These are phyloP conservation scores for Percopsis transmontana DNA, from an alignment of 2,113 vertebrate species.

Conservation along the genomic window DNA sequence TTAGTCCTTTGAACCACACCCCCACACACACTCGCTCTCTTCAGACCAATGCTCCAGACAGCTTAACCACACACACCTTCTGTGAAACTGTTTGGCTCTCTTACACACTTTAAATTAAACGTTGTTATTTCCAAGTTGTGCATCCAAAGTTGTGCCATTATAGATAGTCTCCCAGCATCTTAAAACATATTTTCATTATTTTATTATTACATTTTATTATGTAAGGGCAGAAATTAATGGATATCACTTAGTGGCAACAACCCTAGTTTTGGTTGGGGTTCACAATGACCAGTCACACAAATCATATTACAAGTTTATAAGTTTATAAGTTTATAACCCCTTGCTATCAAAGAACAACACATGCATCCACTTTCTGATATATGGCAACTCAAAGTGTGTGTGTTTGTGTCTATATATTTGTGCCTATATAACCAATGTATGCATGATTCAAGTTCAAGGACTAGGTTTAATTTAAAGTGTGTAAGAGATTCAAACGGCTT, in stretches of 20 bases:
- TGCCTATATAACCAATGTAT: slow-evolving; percentile 1
- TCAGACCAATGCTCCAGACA: too few relatives aligned
- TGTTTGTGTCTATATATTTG: neutral
- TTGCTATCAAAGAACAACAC: slow-evolving; percentile 13
- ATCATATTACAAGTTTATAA: slow-evolving; percentile 52
- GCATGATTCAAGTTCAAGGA: slow-evolving; percentile 25
- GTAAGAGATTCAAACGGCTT: slow-evolving; percentile 28
- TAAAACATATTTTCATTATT: neutral
- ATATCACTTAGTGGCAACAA: slow-evolving; percentile 46
- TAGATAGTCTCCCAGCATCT: neutral
- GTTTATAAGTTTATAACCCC: slow-evolving; percentile 26
- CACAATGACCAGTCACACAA: slow-evolving; percentile 42
- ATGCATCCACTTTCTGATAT: slow-evolving; percentile 17
- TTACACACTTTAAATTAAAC: too few relatives aligned
- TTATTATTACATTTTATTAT: too few relatives aligned
- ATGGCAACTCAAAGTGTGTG: neutral
- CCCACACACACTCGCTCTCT: too few relatives aligned
- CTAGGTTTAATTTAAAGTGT: slow-evolving; percentile 24
- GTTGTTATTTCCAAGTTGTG: neutral
- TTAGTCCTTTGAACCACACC: too few relatives aligned
- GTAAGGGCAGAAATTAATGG: slow-evolving; percentile 42
- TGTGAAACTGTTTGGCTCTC: too few relatives aligned
- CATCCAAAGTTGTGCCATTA: too few relatives aligned
- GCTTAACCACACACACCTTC: too few relatives aligned
- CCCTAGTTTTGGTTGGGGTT: slow-evolving; percentile 40